Evolutionary conservation across 2,888 invertebrate species (phyloP), one percentile per base, ranked within the genome.

Genomic region (Omphaloscelis lunosa): DNA sequence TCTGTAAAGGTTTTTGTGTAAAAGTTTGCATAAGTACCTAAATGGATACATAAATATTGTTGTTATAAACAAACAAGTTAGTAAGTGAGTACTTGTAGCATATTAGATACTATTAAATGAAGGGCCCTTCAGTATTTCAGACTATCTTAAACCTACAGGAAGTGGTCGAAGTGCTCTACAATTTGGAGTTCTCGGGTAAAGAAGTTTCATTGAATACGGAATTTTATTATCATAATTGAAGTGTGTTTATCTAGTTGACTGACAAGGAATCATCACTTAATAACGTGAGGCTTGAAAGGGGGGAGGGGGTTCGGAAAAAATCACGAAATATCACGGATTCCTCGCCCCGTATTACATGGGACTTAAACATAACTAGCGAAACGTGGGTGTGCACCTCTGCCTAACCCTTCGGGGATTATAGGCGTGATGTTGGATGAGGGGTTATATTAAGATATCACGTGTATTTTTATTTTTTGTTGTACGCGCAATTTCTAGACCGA

Each of bases 1-100:
- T 74, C 62, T 41, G 59, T 20, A 80, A 59, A 70, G 7, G 51
- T 61, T 56, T 69, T 66, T 65, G 17, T 70, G n/a, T 51, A n/a
- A 61, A 41, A 51, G 12, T 53, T 73, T 75, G 41, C 51, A 41
- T n/a, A n/a, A 7, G 9, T 73, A n/a, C 17, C 17, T 17, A 39
- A 3, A 29, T 48, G 4, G n/a, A 17, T 23, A 41, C 11, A 17
- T 41, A n/a, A n/a, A 45, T 51, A 39, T 72, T n/a, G 1, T 51
- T 27, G 34, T 17, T 23, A 66, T 12, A 11, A 62, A 56, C 17
- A 11, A 62, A 56, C 27, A 56, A 41, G 39, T 23, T 2, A 48
- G 23, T 53, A 17, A n/a, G 17, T n/a, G 11, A 20, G 2, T 51
- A 34, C 17, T 53, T 51, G 34, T 59, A 39, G 15, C 45, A 34